A percentile compares a stretch with the other conserved stretches of the same genome.
phyloP scores from a whole-genome alignment of 2,888 invertebrate genomes.

The Rapana venosa region DNA sequence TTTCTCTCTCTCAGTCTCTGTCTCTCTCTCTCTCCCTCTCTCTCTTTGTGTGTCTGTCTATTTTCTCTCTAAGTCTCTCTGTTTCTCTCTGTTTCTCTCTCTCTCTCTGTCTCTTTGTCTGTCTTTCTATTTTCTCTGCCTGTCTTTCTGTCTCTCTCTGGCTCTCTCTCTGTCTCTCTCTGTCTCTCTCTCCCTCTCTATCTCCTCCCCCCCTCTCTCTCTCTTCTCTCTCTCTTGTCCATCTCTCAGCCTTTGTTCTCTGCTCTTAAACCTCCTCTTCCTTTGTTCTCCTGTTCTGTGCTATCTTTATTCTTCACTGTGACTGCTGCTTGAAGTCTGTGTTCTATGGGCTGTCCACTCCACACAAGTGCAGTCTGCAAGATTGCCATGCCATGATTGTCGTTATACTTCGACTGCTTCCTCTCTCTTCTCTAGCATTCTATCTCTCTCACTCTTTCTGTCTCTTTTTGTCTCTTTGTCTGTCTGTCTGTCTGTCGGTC shows the following conservation, averaged over 20 bases:
- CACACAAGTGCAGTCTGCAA: no score
- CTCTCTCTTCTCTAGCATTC: neutral
- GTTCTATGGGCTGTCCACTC: neutral
- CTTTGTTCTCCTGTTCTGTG: neutral
- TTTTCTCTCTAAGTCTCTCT: no score
- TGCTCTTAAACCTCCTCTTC: neutral
- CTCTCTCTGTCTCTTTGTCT: no score
- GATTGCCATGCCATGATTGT: no score
- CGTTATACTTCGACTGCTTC: neutral
- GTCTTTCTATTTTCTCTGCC: neutral
- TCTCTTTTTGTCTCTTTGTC: neutral
- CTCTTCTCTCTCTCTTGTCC: neutral
- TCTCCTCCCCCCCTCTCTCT: neutral
- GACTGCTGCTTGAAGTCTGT: neutral
- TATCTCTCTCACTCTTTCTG: neutral
- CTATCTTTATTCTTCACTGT: neutral
- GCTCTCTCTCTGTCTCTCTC: no score
- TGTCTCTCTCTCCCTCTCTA: neutral
- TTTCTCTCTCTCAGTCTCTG: neutral
- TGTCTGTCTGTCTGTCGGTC: neutral
- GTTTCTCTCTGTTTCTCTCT: no score
- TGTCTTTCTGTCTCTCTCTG: neutral
- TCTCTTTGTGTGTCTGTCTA: no score
- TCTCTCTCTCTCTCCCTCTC: neutral
- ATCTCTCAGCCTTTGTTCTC: neutral